These are phyloP conservation scores for Sminthopsis crassicaudata DNA, from an alignment of 2,113 vertebrate genomes.

Conservation along the genomic window DNA sequence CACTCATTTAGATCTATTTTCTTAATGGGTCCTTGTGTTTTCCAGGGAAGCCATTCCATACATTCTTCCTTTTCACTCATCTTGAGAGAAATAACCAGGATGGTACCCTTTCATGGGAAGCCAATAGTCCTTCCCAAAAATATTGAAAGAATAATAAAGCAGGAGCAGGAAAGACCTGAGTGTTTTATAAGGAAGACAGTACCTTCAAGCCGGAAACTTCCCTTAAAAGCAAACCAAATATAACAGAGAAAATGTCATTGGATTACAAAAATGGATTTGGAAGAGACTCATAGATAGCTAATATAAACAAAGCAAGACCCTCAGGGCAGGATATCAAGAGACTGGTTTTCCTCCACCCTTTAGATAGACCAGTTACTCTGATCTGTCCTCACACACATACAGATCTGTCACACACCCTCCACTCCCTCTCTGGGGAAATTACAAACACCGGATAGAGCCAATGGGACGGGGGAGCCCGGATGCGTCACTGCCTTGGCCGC, in stretches of 20 bases:
- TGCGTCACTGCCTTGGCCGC: neutral
- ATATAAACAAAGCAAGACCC: constrained; percentile 24
- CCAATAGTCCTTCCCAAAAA: neutral
- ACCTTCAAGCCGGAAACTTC: constrained; percentile 49
- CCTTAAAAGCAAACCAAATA: neutral
- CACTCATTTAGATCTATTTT: neutral
- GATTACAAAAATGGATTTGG: neutral
- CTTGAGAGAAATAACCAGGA: too few species aligned
- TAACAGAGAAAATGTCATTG: neutral
- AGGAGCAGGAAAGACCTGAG: neutral
- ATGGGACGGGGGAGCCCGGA: constrained; percentile 62
- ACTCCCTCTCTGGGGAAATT: constrained; percentile 61
- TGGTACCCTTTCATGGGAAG: neutral
- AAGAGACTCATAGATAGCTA: fast-evolving
- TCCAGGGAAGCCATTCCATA: neutral
- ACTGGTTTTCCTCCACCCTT: neutral
- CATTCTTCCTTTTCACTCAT: neutral
- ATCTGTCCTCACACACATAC: neutral
- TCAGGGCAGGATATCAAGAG: neutral
- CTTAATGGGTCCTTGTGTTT: neutral
- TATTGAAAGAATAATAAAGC: neutral
- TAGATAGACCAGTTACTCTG: neutral
- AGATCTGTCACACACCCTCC: constrained; percentile 12
- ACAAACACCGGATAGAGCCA: constrained; percentile 52
- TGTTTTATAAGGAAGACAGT: neutral